Conservation (phyloP, 2,888 invertebrate genomes). For the Volucella inflata region DNA sequence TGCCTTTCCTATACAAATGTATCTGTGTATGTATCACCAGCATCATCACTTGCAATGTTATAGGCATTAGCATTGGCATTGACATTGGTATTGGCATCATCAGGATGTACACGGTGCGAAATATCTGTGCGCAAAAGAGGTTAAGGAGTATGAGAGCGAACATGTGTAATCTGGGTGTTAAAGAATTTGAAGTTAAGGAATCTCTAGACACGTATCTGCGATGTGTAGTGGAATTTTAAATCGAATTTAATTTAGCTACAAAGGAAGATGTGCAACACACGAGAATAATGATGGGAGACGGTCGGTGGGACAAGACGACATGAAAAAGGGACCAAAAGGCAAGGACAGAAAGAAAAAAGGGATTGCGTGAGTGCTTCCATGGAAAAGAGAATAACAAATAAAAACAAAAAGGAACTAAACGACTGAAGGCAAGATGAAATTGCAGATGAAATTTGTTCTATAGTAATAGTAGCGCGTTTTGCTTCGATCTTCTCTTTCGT, state of each 20-base stretch:
- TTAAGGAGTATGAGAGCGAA: conserved; percentile 75
- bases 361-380: conserved; percentile 53
- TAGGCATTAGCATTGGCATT: conserved; percentile 16
- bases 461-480: conserved; percentile 54
- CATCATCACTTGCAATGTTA: conserved; percentile 21
- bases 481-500: conserved; percentile 2
- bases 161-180: conserved; percentile 76
- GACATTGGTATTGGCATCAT: conserved; percentile 37
- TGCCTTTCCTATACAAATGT: no score
- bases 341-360: neutral
- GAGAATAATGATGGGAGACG: conserved; percentile 14
- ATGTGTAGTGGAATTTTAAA: conserved; percentile 74
- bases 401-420: conserved; percentile 1
- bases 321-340: neutral
- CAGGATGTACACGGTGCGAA: conserved; percentile 49
- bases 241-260: conserved; percentile 72
- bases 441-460: conserved; percentile 70
- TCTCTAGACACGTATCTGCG: conserved; percentile 52
- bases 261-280: conserved; percentile 24
- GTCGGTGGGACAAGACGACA: conserved; percentile 3
- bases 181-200: conserved; percentile 67
- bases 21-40: no score
- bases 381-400: conserved; percentile 1
- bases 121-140: conserved; percentile 69
- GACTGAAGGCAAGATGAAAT: conserved; percentile 24